Evolutionary conservation across 2,797 vertebrate genomes (phyloP).

Genomic region (Chelon auratus): DNA sequence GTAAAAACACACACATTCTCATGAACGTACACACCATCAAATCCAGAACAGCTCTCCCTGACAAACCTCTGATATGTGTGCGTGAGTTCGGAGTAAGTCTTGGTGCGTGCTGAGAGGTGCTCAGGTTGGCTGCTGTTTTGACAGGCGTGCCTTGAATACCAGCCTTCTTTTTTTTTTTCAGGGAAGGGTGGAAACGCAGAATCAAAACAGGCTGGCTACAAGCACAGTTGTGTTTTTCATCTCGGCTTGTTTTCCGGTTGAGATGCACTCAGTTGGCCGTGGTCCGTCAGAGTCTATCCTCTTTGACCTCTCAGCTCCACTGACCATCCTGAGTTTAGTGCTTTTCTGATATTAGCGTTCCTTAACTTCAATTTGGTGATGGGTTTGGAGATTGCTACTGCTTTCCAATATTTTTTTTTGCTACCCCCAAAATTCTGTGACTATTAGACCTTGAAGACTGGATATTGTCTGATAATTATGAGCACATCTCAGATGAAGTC

Average conservation of each 20-base stretch:
- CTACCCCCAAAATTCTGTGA: too few relatives aligned
- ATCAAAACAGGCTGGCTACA: constrained; percentile 55
- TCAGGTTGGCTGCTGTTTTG: constrained; percentile 76
- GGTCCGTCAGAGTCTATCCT: constrained; percentile 12
- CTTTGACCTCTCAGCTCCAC: constrained; percentile 10
- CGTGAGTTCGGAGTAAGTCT: constrained; percentile 3
- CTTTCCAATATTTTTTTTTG: too few relatives aligned
- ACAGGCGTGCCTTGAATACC: constrained; percentile 75
- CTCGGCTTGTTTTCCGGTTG: neutral
- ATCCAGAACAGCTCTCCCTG: constrained; percentile 36
- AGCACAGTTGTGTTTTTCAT: neutral
- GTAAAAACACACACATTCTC: neutral
- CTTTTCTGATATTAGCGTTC: neutral
- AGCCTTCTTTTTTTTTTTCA: constrained; percentile 41
- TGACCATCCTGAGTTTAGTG: neutral
- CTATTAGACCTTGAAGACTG: too few relatives aligned
- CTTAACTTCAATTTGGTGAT: too few relatives aligned
- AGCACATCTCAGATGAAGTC: too few relatives aligned
- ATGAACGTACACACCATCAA: constrained; percentile 30
- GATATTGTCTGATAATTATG: too few relatives aligned
- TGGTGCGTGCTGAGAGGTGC: constrained; percentile 47
- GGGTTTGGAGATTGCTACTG: too few relatives aligned
- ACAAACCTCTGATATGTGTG: constrained; percentile 6
- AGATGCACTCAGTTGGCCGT: constrained; percentile 22
- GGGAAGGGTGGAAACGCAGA: constrained; percentile 45